Evolutionary conservation across 1,140 invertebrate species (phyloP), one percentile per base, ranked within the genome.

Genomic region (Drosophila tropicalis): DNA sequence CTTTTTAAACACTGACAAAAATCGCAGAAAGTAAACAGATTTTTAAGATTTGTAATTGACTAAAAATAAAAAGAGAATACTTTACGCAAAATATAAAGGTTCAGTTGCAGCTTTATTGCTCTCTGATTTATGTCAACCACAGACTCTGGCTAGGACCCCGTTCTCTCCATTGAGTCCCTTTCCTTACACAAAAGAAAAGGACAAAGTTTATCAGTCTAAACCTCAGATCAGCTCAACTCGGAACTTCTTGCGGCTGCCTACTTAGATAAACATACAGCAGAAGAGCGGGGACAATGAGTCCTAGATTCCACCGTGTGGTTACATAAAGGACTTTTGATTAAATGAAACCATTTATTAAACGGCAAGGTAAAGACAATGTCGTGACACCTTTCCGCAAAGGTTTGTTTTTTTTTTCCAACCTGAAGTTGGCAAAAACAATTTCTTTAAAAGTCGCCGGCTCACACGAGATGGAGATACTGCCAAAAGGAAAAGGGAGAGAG

Each of bases 271-370:
- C 67, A 74, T 79, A 66, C 76, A 51, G 44, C 17, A 22, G 9
- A 10, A 12, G 44, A 4, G 19, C 9, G 17, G 17, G 44, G 36
- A 13, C 10, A 22, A 78, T 89, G 75, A 81, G 70, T 77, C 77
- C 68, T 78, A 77, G 76, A 63, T 22, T 51, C 10, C 44, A 51
- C 58, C 76, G 79, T 76, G 67, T 75, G 72, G 56, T 62, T 67
- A 73, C 72, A 89, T 87, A 79, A 87, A 87, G 71, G 73, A 56
- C 80, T 72, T 76, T 87, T 89, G 84, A 87, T 89, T 87, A 87
- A 87, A 87, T 87, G 84, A 84, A 89, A 78, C 84, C 80, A 87
- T 87, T 87, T 87, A 84, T 87, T 78, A 90, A 57, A 58, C 54
- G 83, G 44, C 44, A 57, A 84, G 84, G 72, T 89, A 81, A 89